Conservation (phyloP, 2,113 vertebrate species). For the Gambusia holbrooki region DNA sequence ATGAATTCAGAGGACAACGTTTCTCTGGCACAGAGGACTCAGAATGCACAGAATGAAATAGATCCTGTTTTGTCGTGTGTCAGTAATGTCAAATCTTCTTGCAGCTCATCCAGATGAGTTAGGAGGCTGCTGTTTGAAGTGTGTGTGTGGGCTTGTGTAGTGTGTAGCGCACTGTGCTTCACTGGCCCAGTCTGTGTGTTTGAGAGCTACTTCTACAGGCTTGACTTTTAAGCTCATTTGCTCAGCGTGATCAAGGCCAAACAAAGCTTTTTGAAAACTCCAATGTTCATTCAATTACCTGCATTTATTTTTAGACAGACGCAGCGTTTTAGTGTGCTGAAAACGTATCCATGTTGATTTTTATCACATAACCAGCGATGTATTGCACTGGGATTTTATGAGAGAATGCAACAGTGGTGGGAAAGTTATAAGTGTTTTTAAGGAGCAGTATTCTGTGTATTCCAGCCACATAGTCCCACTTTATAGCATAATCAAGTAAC, state of each 20-base stretch:
- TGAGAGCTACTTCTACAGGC: constrained; percentile 7
- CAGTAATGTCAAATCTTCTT: not conserved
- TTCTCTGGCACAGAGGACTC: not conserved
- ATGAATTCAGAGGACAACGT: not conserved
- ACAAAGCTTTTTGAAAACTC: not conserved
- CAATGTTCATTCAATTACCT: not conserved
- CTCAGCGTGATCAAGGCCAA: not conserved
- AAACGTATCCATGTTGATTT: too few species aligned
- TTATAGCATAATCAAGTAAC: too few species aligned
- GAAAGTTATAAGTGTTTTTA: too few species aligned
- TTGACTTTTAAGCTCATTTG: constrained; percentile 12
- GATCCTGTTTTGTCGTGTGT: not conserved
- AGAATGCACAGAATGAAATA: constrained; percentile 3
- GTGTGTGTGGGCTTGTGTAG: constrained; percentile 29
- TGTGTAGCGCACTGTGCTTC: constrained; percentile 18
- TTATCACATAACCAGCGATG: not conserved
- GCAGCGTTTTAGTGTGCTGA: not conserved
- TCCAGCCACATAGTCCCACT: too few species aligned
- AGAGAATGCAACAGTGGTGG: not conserved
- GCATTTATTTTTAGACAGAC: not conserved
- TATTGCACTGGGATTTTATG: not conserved
- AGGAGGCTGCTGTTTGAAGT: constrained; percentile 12
- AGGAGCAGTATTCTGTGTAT: too few species aligned
- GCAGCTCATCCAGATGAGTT: not conserved
- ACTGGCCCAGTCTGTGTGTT: constrained; percentile 4